A percentile compares a stretch with the other conserved stretches of the same genome.
phyloP scores from a whole-genome alignment of 2,888 invertebrate genomes.

The Cheilosia scutellata region DNA sequence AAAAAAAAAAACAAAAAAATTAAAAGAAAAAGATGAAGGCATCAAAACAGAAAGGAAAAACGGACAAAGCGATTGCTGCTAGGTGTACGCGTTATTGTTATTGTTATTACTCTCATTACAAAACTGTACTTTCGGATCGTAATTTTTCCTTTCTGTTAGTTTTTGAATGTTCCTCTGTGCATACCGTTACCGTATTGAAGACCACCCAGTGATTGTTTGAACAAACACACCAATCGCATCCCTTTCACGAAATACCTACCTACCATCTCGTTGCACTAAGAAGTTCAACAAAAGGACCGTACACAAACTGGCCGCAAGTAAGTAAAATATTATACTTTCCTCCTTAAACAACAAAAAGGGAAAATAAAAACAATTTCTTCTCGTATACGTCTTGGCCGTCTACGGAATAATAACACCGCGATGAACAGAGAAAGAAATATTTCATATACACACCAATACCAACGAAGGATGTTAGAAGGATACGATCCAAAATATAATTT shows the following conservation, averaged over 20 bases:
- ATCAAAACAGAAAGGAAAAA: neutral
- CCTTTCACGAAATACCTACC: slow-evolving; percentile 12
- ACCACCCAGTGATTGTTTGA: slow-evolving; percentile 68
- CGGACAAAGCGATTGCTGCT: slow-evolving; percentile 62
- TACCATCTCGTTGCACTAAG: slow-evolving; percentile 18
- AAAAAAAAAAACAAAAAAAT: slow-evolving; percentile 41
- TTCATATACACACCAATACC: neutral
- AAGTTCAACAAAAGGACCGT: slow-evolving; percentile 21
- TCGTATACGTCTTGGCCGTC: slow-evolving; percentile 25
- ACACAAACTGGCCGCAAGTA: slow-evolving; percentile 47
- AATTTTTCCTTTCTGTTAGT: slow-evolving; percentile 14
- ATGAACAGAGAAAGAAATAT: slow-evolving; percentile 23
- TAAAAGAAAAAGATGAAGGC: slow-evolving; percentile 8
- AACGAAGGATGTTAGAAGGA: slow-evolving; percentile 73
- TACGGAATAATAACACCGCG: slow-evolving; percentile 50
- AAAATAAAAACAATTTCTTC: slow-evolving; percentile 47
- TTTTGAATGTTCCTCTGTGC: slow-evolving; percentile 21
- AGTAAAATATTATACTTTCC: slow-evolving; percentile 36
- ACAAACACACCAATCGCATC: slow-evolving; percentile 47
- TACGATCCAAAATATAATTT: slow-evolving; percentile 75
- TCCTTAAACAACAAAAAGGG: slow-evolving; percentile 42
- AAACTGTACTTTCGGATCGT: slow-evolving; percentile 10
- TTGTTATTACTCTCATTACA: slow-evolving; percentile 72
- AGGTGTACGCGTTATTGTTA: slow-evolving; percentile 64
- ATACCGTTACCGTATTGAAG: slow-evolving; percentile 19